Evolutionary conservation across 2,888 invertebrate genomes (phyloP), one percentile per base, ranked within the genome.

Genomic region (Plagiodera versicolora): DNA sequence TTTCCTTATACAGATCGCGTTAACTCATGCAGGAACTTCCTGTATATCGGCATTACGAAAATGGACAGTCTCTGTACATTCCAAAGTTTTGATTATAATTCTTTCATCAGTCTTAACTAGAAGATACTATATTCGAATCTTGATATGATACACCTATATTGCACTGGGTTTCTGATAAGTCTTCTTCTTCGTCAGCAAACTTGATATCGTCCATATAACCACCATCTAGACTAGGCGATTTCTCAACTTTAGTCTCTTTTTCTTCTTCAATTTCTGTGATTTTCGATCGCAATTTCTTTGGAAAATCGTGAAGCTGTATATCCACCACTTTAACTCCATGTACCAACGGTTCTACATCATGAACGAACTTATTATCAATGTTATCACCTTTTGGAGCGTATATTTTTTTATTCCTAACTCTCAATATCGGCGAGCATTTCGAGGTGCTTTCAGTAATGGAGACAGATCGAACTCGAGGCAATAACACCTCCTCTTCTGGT

Each of bases 131-230:
- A 75, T 79, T 79, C 49, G 75, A 75, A 72, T 78, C 77, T 67
- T 78, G 79, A 79, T 79, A 79, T 78, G 78, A 68, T 69, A 70
- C 64, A 69, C 77, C 74, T 69, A 73, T 78, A 76, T 78, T 79
- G 77, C 79, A 78, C 75, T 75, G 71, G 56, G 70, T 74, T 64
- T 73, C 76, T 63, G 66, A 71, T 58, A 68, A 68, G 58, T 75
- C 72, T 58, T 79, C 79, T 1, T 86, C 86, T 32, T 90, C 90
- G 71, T 91, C 90, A 6, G 87, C 91, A 74, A 87, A 91, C 72
- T 85, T 87, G 50, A 90, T 86, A 68, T 89, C 89, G 55, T 85
- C 85, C 56, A 87, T 80, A 68, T 85, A 84, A 50, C 84, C 81
- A 65, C 85, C 82, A 71, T 85, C 85, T 10, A 86, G 73, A 61